Evolutionary conservation across 2,113 vertebrate genomes (phyloP), one percentile per base, ranked within the genome.

Genomic region (Semnornis frantzii): DNA sequence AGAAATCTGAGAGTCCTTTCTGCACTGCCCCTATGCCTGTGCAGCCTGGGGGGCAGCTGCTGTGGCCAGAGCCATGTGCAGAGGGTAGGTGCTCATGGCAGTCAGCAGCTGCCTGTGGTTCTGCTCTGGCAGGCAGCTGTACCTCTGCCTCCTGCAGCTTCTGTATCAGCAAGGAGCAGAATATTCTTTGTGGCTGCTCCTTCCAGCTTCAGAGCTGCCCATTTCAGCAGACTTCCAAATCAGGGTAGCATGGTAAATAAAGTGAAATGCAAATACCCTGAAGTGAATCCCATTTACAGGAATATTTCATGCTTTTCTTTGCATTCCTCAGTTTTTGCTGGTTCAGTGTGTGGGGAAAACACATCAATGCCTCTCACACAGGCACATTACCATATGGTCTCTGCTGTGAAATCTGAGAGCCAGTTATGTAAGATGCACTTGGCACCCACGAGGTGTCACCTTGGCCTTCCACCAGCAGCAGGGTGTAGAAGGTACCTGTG

Each of bases 381-480:
- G 24, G 15, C 44, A 6, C 20, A 0, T 63, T 46, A 20, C 10
- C 5, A 0, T 58, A 15, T 3, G 16, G 44, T 44, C 89, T 85
- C 50, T 91, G 60, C 72, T 89, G 78, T n/a, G 46, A 31, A 15
- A 57, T 14, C 48, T 46, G 27, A 50, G 54, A 50, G 23, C 78
- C 80, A 80, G 15, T 93, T 87, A 17, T 18, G 46, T 66, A 82
- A 89, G 91, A 78, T 85, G 63, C 85, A 76, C 69, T 84, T 63
- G 83, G 37, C n/a, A 34, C 69, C 69, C 54, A 1, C 34, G 82
- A 37, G 50, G 17, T 77, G 69, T 80, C 88, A 78, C 39, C 62
- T 77, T 5, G 89, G 70, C 82, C 90, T 86, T 79, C 82, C 48
- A 85, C 6, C 6, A 7, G 39, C 54, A 89, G 69, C 9, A 33